phyloP scores from a whole-genome alignment of 2,797 vertebrate genomes.

The Tolypeutes matacus region DNA sequence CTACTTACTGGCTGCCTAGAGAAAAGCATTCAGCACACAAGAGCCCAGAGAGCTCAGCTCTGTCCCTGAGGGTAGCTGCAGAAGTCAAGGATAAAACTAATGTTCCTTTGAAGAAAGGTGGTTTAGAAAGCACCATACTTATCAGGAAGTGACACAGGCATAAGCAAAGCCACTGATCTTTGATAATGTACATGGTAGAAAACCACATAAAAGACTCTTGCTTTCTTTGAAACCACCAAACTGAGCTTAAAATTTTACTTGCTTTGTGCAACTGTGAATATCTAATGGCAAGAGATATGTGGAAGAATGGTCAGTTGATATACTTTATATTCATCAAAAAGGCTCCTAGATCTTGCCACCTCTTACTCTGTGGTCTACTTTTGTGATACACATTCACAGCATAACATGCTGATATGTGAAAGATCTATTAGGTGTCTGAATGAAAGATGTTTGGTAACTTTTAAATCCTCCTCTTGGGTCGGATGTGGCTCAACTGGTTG shows the following conservation, averaged over 20 bases:
- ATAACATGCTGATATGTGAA: constrained; percentile 26
- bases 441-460: constrained; percentile 42
- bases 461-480: constrained; percentile 21
- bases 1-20: neutral
- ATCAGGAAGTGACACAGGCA: neutral
- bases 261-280: neutral
- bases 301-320: neutral
- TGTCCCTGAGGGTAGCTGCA: neutral
- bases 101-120: constrained; percentile 14
- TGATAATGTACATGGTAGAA: neutral
- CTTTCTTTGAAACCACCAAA: constrained; percentile 61
- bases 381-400: neutral
- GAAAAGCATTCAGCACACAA: constrained; percentile 1
- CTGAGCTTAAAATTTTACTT: constrained; percentile 32
- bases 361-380: neutral
- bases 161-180: constrained; percentile 28
- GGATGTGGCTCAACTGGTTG: too few relatives aligned
- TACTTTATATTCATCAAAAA: constrained; percentile 34
- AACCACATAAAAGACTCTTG: constrained; percentile 56
- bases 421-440: neutral
- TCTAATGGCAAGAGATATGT: neutral
- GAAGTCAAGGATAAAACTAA: constrained; percentile 45
- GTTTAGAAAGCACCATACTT: neutral
- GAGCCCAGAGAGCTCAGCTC: neutral
- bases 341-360: neutral